Percentiles rank a stretch among this genome's conserved stretches.
Conservation (phyloP, 2,797 vertebrate species). For the Phrynocephalus guinanensis region DNA sequence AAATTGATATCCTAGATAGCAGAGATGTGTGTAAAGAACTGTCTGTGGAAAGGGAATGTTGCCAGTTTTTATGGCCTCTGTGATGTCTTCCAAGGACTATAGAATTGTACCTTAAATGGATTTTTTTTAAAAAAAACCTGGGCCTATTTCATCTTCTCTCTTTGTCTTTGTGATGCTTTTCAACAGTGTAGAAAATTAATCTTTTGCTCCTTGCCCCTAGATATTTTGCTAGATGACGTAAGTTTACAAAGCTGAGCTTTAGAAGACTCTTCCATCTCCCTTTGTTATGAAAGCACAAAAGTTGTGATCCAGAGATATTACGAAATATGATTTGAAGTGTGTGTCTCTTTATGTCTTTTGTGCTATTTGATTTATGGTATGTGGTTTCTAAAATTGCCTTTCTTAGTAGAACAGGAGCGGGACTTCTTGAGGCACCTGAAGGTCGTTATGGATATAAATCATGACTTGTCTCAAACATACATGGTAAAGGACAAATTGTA, state of each 20-base stretch:
- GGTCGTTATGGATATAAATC: no score
- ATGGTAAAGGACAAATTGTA: no score
- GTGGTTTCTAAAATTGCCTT: background rate
- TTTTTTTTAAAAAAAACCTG: background rate
- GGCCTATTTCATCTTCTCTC: background rate
- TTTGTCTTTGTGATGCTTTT: background rate
- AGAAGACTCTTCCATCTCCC: conserved; percentile 4
- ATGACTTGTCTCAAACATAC: no score
- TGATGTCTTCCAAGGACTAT: background rate
- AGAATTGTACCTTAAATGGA: background rate
- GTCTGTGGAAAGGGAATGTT: background rate
- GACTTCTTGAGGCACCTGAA: background rate
- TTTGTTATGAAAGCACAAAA: background rate
- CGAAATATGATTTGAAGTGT: background rate
- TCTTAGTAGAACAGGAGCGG: background rate
- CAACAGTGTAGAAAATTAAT: background rate
- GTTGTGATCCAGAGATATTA: background rate
- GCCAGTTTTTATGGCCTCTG: background rate
- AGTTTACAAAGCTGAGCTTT: background rate
- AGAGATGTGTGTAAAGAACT: no score
- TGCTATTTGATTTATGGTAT: background rate
- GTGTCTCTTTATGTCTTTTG: background rate
- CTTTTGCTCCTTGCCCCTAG: background rate
- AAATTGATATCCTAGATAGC: no score
- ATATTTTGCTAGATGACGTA: conserved; percentile 2